These are phyloP conservation scores for Psammodynastes pulverulentus DNA, from an alignment of 2,113 vertebrate genomes.

Conservation along the genomic window DNA sequence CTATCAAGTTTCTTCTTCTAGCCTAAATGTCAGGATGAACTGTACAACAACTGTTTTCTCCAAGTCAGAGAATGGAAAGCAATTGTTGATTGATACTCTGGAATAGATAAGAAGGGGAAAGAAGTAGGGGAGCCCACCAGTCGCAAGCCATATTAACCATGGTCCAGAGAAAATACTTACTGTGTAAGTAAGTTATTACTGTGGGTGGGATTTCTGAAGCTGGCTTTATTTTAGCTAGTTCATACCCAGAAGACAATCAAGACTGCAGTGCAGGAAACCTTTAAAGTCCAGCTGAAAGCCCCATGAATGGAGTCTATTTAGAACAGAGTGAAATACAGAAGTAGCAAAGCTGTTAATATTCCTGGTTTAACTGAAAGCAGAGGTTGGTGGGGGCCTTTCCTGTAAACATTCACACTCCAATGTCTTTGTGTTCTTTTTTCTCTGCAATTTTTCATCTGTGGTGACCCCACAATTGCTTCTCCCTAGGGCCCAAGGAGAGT, in stretches of 20 bases:
- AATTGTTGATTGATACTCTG: not conserved
- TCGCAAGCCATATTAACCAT: not conserved
- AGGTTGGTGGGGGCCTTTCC: constrained; percentile 25
- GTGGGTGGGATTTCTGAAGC: not conserved
- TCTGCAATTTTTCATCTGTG: not conserved
- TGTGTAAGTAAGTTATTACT: not conserved
- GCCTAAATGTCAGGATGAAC: not conserved
- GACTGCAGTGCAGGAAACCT: not conserved
- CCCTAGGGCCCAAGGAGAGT: not conserved
- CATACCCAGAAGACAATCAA: not conserved
- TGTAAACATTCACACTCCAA: not conserved
- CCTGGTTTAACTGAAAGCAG: constrained; percentile 8
- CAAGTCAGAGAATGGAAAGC: not conserved
- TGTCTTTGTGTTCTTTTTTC: not conserved
- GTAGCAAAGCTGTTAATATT: constrained; percentile 6
- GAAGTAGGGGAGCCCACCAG: not conserved
- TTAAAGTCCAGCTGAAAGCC: not conserved
- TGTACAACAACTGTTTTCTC: not conserved
- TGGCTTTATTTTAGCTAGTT: not conserved
- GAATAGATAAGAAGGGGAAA: not conserved
- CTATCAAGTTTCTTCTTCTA: not conserved
- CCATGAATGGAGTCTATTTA: not conserved
- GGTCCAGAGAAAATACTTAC: not conserved
- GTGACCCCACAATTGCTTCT: not conserved
- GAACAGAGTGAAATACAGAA: not conserved